phyloP scores from a whole-genome alignment of 2,797 vertebrate genomes.

The Centropyge bicolor region DNA sequence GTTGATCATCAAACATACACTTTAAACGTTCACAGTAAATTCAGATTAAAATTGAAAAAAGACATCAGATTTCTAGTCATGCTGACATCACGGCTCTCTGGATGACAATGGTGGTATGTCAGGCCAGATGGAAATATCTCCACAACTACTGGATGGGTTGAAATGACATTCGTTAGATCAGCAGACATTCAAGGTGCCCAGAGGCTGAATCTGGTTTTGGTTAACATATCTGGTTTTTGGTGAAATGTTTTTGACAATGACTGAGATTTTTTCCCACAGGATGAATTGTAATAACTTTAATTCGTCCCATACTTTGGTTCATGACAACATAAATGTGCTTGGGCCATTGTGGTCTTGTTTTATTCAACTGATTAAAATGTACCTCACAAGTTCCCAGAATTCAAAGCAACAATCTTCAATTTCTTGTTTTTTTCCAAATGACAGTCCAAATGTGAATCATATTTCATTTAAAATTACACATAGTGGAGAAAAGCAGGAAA shows the following conservation, averaged over 20 bases:
- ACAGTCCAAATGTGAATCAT: background rate
- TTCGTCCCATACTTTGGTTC: too few relatives aligned
- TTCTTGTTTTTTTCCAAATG: background rate
- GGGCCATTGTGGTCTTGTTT: too few relatives aligned
- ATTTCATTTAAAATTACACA: background rate
- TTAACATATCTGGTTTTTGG: too few relatives aligned
- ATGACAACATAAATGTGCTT: too few relatives aligned
- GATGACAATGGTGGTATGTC: too few relatives aligned
- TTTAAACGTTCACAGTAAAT: background rate
- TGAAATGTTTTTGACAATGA: too few relatives aligned
- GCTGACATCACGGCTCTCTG: background rate
- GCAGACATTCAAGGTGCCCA: background rate
- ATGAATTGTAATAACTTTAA: too few relatives aligned
- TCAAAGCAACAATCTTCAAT: background rate
- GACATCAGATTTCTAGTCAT: background rate
- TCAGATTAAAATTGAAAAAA: background rate
- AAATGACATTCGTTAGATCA: too few relatives aligned
- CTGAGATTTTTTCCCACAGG: too few relatives aligned
- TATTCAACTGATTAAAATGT: background rate
- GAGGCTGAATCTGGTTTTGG: background rate
- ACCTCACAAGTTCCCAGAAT: background rate
- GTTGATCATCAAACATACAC: constrained; percentile 4
- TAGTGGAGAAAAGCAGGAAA: background rate
- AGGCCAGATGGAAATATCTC: too few relatives aligned
- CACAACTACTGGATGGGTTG: background rate